phyloP scores from a whole-genome alignment of 2,888 invertebrate species.

The Melikaiella ostensackeni region DNA sequence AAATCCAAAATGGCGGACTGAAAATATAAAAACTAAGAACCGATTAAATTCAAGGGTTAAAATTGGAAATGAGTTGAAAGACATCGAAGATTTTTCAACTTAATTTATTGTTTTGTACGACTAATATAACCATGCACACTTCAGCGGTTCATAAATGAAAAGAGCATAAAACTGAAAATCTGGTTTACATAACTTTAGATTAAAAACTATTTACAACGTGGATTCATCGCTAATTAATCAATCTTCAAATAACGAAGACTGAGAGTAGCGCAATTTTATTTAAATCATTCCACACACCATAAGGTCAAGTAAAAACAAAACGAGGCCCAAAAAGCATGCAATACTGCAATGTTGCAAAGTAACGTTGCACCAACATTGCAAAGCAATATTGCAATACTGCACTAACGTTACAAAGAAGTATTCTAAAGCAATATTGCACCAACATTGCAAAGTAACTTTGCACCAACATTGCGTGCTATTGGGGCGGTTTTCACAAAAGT shows the following conservation, averaged over 20 bases:
- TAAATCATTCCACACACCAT: constrained; percentile 32
- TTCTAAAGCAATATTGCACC: too few species aligned
- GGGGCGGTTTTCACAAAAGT: neutral
- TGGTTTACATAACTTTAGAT: constrained; percentile 41
- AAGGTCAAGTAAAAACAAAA: constrained; percentile 40
- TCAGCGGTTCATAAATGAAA: constrained; percentile 54
- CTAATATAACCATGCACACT: constrained; percentile 59
- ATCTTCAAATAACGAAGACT: constrained; percentile 70
- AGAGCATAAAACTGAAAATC: constrained; percentile 40
- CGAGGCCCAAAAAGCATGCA: too few species aligned
- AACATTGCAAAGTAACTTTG: too few species aligned
- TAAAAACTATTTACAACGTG: constrained; percentile 57
- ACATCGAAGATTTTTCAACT: constrained; percentile 56
- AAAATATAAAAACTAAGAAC: too few species aligned
- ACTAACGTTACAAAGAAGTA: too few species aligned
- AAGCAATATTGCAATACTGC: too few species aligned
- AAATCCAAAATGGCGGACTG: too few species aligned
- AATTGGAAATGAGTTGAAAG: too few species aligned
- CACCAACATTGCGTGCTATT: too few species aligned
- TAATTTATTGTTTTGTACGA: constrained; percentile 68
- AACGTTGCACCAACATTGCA: too few species aligned
- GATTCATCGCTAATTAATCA: constrained; percentile 64
- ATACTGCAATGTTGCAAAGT: too few species aligned
- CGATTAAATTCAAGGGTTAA: too few species aligned
- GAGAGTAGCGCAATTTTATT: constrained; percentile 64